Evolutionary conservation across 2,888 invertebrate genomes (phyloP).

Genomic region (Alentia gelatinosa): DNA sequence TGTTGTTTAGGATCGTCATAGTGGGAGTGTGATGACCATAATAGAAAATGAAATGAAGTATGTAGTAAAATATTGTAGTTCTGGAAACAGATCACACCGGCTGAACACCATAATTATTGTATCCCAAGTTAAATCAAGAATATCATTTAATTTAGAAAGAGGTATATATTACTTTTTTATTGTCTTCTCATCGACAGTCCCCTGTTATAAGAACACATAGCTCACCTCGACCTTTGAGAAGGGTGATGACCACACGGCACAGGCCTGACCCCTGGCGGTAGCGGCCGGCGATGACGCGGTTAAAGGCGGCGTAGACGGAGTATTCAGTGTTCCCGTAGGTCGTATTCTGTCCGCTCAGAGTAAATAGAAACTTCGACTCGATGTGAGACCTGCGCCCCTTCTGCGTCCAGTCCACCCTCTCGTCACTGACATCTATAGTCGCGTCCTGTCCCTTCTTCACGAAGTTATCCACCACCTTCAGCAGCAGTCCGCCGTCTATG

Average conservation of each 20-base stretch:
- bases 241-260: conserved; percentile 67
- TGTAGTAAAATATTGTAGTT: too few relatives aligned
- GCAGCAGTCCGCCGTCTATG: conserved; percentile 75
- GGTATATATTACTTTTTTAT: too few relatives aligned
- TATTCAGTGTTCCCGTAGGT: conserved; percentile 70
- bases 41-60: too few relatives aligned
- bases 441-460: conserved; percentile 70
- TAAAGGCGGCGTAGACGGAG: conserved; percentile 76
- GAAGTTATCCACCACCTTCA: conserved; percentile 74
- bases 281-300: conserved; percentile 76
- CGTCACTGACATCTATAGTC: conserved; percentile 68
- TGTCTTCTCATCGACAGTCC: too few relatives aligned
- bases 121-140: too few relatives aligned
- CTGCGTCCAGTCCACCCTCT: conserved; percentile 72
- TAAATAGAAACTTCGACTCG: conserved; percentile 75
- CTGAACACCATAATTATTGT: too few relatives aligned
- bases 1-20: too few relatives aligned
- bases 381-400: conserved; percentile 71
- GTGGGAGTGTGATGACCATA: too few relatives aligned
- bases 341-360: conserved; percentile 72
- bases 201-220: too few relatives aligned
- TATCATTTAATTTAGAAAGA: too few relatives aligned
- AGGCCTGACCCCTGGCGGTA: conserved; percentile 76
- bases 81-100: too few relatives aligned
- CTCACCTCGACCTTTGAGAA: conserved; percentile 57